Evolutionary conservation across 2,113 vertebrate species (phyloP).

Genomic region (Elephas maximus): DNA sequence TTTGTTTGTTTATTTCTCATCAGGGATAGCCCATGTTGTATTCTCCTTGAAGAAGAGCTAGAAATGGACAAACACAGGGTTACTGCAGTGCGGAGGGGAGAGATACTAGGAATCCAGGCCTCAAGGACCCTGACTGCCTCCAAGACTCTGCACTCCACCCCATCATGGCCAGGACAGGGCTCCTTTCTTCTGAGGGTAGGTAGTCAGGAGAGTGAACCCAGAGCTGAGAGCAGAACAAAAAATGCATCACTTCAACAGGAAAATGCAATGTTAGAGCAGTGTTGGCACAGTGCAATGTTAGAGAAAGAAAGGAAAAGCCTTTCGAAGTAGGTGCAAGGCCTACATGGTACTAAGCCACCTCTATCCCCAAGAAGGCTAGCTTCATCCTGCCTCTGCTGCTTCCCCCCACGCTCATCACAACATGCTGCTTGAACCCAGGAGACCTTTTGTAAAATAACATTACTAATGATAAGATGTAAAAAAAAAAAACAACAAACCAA

Average conservation of each 20-base stretch:
- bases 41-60: neutral
- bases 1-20: neutral
- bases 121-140: neutral
- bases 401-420: neutral
- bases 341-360: neutral
- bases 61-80: neutral
- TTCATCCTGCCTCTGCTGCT: neutral
- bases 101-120: neutral
- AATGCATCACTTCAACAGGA: neutral
- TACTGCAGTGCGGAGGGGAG: neutral
- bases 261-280: neutral
- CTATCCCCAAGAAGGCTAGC: neutral
- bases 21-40: neutral
- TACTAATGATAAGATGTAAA: neutral
- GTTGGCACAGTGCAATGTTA: neutral
- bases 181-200: neutral
- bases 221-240: neutral
- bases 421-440: neutral
- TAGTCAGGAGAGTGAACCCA: neutral
- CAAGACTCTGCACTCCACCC: neutral
- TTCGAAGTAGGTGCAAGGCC: too few species aligned
- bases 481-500: neutral
- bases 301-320: neutral
- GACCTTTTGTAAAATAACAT: neutral
- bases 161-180: neutral